These are phyloP conservation scores for Asteroscopus sphinx DNA, from an alignment of 2,888 invertebrate species.

Conservation along the genomic window DNA sequence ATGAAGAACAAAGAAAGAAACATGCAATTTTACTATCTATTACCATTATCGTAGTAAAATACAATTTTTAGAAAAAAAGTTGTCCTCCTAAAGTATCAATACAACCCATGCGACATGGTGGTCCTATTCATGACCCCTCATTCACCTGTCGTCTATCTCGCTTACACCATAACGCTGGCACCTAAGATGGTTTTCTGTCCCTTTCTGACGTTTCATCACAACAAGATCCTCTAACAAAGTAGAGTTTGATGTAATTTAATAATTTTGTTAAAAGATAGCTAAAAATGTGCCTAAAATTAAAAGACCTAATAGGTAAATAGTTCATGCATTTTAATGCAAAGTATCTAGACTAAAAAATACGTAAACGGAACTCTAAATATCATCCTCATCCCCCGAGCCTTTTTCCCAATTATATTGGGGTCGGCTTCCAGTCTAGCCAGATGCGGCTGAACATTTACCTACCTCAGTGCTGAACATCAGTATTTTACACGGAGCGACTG, in stretches of 20 bases:
- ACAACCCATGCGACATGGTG: constrained; percentile 44
- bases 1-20: no score
- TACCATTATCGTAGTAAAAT: no score
- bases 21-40: no score
- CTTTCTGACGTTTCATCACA: constrained; percentile 73
- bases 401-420: no score
- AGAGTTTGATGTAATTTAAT: constrained; percentile 45
- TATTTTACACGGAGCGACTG: no score
- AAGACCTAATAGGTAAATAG: no score
- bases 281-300: background rate
- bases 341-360: background rate
- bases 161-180: constrained; percentile 61
- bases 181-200: constrained; percentile 50
- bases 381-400: no score
- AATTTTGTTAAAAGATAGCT: constrained; percentile 23
- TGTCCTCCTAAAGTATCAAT: constrained; percentile 11
- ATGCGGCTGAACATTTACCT: no score
- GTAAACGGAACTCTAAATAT: no score
- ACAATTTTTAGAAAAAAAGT: no score
- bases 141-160: constrained; percentile 76
- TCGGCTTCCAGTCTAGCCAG: no score
- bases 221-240: constrained; percentile 60
- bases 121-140: constrained; percentile 81
- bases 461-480: no score
- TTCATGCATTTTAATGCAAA: background rate